Evolutionary conservation across 2,113 vertebrate species (phyloP), one percentile per base, ranked within the genome.

Genomic region (Myodes glareolus): DNA sequence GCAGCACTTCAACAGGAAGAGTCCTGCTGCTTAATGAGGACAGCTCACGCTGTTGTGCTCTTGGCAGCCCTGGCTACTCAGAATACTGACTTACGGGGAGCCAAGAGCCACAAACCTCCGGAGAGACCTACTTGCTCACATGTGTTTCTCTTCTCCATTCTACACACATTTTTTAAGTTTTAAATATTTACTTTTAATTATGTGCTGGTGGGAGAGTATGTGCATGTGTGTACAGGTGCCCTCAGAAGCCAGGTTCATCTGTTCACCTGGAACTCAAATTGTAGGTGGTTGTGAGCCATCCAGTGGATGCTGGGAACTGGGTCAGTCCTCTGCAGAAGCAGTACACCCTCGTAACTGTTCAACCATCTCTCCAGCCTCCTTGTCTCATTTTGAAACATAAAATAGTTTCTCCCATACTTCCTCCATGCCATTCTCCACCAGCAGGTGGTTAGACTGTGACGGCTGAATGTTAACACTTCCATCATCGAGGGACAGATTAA

Each of bases 81-180:
- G 7, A 7, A 89, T 94, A 92, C 72, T 5, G 6, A 94, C 58
- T 85, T 85, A 77, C 13, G 72, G 63, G 23, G 29, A 42, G 89
- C 88, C 65, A 63, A 96, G 92, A 95, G 47, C 76, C 94, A 86
- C 63, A 25, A 31, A 91, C 65, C 58, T 73, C 58, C 78, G 11
- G 81, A 92, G 91, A 93, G 31, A 89, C n/a, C 36, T 94, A 72
- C 33, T 61, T 25, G 39, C 6, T 36, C 47, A 87, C 39, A 55
- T 7, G 16, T 39, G 65, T 84, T 80, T 96, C 76, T 94, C 70
- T 87, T 76, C n/a, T 45, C 21, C 16, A 8, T 25, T 10, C 2
- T 70, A 87, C n/a, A n/a, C 5, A 25, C 27, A 91, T 31, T 19
- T 80, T 65, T 11, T 33, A 33, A 47, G 47, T 12, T 78, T 23